A percentile compares a stretch with the other conserved stretches of the same genome.
These are phyloP conservation scores for Calliopum simillimum DNA, from an alignment of 2,888 invertebrate species.

Conservation along the genomic window DNA sequence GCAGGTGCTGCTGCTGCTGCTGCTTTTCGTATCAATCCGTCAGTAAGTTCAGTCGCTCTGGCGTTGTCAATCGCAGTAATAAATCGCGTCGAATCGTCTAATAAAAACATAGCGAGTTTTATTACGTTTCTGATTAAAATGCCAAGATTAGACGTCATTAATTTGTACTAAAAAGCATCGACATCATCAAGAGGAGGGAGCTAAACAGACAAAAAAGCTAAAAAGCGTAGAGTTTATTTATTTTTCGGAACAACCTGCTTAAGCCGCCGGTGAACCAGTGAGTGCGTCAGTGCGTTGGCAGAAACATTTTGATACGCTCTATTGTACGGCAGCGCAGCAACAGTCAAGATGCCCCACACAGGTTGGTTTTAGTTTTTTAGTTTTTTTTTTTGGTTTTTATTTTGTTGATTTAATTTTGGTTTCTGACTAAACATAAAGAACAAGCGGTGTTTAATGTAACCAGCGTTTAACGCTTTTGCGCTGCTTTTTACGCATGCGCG, in stretches of 20 bases:
- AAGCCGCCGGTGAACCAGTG: neutral
- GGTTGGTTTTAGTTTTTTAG: conserved; percentile 31
- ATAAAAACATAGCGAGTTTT: conserved; percentile 37
- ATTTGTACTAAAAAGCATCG: conserved; percentile 28
- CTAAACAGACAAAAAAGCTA: neutral
- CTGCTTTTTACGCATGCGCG: conserved; percentile 8
- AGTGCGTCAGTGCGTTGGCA: neutral
- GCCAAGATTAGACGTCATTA: conserved; percentile 42
- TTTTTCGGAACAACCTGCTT: neutral
- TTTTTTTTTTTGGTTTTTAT: neutral
- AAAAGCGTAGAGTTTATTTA: no score
- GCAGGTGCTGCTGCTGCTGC: neutral
- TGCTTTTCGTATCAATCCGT: neutral
- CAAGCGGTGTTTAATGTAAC: neutral
- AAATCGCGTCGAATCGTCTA: conserved; percentile 7
- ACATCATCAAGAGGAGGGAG: neutral
- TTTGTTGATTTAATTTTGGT: neutral
- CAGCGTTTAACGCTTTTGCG: neutral
- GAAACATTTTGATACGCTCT: conserved; percentile 39
- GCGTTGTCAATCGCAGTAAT: conserved; percentile 6
- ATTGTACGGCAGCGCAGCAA: conserved; percentile 22
- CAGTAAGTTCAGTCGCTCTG: neutral
- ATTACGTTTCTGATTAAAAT: conserved; percentile 40
- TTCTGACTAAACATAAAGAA: neutral
- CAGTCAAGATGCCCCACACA: conserved; percentile 39